A percentile compares a stretch with the other conserved stretches of the same genome.
These are phyloP conservation scores for Pyrocoelia pectoralis DNA, from an alignment of 2,888 invertebrate genomes.

Conservation along the genomic window DNA sequence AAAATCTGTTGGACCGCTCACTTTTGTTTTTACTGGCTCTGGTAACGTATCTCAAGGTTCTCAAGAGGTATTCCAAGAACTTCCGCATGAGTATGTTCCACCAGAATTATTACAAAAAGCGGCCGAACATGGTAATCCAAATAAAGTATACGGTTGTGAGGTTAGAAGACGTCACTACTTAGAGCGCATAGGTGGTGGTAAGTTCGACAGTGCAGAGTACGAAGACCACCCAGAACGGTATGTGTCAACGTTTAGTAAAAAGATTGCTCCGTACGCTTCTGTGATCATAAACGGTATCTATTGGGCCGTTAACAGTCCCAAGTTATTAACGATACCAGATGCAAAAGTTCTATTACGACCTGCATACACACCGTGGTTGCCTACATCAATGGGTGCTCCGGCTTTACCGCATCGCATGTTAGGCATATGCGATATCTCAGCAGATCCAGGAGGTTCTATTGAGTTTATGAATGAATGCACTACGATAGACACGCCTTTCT, in stretches of 20 bases:
- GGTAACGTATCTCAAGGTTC: slow-evolving; percentile 95
- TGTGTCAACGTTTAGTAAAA: slow-evolving; percentile 94
- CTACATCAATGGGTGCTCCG: slow-evolving; percentile 87
- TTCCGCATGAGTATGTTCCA: slow-evolving; percentile 97
- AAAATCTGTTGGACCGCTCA: slow-evolving; percentile 95
- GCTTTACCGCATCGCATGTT: slow-evolving; percentile 90
- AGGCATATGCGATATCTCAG: slow-evolving; percentile 97
- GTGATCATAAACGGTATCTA: slow-evolving; percentile 98
- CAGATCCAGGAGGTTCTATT: slow-evolving; percentile 89
- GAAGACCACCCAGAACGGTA: slow-evolving; percentile 93
- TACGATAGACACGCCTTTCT: slow-evolving; percentile 98
- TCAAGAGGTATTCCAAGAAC: slow-evolving; percentile 93
- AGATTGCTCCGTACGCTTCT: slow-evolving; percentile 97
- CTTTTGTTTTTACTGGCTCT: slow-evolving; percentile 97
- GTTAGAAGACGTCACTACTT: slow-evolving; percentile 94
- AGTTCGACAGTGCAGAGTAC: slow-evolving; percentile 87
- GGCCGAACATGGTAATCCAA: slow-evolving; percentile 94
- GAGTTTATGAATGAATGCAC: slow-evolving; percentile 99
- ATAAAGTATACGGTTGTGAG: slow-evolving; percentile 96
- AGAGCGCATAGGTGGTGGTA: slow-evolving; percentile 90
- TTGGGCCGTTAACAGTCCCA: slow-evolving; percentile 97
- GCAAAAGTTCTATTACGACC: slow-evolving; percentile 93
- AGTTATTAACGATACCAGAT: slow-evolving; percentile 95
- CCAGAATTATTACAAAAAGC: slow-evolving; percentile 95
- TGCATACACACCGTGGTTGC: slow-evolving; percentile 92